These are phyloP conservation scores for Brachypteracias leptosomus DNA, from an alignment of 2,113 vertebrate species.

Conservation along the genomic window DNA sequence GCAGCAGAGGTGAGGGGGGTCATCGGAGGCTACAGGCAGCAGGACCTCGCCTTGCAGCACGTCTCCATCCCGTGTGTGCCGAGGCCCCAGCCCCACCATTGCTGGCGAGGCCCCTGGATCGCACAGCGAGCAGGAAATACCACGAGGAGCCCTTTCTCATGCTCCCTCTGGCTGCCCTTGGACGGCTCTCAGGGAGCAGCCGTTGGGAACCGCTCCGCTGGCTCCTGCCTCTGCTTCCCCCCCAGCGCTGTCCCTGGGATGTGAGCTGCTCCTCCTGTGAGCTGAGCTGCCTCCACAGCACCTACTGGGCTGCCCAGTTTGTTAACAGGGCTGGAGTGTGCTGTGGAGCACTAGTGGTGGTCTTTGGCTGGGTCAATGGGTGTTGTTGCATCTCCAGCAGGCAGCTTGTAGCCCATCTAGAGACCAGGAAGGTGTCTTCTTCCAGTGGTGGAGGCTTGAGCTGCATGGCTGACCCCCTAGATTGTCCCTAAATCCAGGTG, in stretches of 20 bases:
- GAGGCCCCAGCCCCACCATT: not conserved
- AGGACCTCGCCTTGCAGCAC: fast-evolving
- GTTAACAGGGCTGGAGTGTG: fast-evolving
- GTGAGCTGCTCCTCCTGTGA: fast-evolving
- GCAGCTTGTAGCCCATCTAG: not conserved
- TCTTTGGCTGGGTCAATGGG: fast-evolving
- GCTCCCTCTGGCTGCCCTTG: slow-evolving; percentile 27
- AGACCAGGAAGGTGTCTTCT: not conserved
- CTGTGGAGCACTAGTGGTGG: fast-evolving
- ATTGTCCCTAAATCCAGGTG: not conserved
- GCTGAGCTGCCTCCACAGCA: fast-evolving
- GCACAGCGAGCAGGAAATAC: slow-evolving; percentile 48
- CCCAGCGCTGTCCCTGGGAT: not conserved
- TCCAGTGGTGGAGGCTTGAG: not conserved
- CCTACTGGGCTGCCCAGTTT: not conserved
- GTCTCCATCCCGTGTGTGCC: not conserved
- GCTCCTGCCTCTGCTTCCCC: not conserved
- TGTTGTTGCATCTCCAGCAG: fast-evolving
- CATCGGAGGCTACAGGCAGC: fast-evolving
- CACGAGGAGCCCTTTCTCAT: slow-evolving; percentile 65
- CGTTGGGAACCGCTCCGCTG: not conserved
- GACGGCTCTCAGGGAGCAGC: not conserved
- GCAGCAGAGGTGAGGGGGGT: not conserved
- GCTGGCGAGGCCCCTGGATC: not conserved
- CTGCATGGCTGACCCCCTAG: not conserved